Conservation (phyloP, 2,888 invertebrate species). For the Pyrrhia umbra region DNA sequence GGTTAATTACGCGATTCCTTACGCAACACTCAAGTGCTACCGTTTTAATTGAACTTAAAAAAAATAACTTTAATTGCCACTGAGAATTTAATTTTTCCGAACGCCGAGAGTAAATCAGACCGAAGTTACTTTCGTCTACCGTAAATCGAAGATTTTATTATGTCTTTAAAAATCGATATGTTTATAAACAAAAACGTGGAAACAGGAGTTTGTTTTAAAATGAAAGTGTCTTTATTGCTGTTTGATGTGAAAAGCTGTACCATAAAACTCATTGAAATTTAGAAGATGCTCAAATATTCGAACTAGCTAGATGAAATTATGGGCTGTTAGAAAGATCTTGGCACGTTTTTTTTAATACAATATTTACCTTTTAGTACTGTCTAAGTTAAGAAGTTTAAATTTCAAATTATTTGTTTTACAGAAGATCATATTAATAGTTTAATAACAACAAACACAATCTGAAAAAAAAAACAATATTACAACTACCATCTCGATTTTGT, state of each 20-base stretch:
- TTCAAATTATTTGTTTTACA: background rate
- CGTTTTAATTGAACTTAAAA: conserved; percentile 81
- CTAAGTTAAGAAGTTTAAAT: background rate
- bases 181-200: conserved; percentile 40
- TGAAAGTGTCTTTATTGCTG: conserved; percentile 25
- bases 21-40: conserved; percentile 78
- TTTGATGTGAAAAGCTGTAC: conserved; percentile 16
- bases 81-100: conserved; percentile 62
- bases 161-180: conserved; percentile 61
- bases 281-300: conserved; percentile 15
- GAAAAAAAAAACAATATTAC: too few relatives aligned
- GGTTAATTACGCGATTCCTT: conserved; percentile 78
- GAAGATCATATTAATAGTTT: too few relatives aligned
- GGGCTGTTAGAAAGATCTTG: conserved; percentile 5
- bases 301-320: background rate
- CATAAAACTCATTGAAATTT: conserved; percentile 24
- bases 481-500: too few relatives aligned
- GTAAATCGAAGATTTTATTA: conserved; percentile 75
- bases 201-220: conserved; percentile 35
- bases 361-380: background rate
- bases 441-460: too few relatives aligned
- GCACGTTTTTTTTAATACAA: background rate
- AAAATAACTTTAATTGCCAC: conserved; percentile 74
- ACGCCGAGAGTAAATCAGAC: conserved; percentile 74
- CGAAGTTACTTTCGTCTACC: conserved; percentile 72